Percentiles rank a stretch among this genome's conserved stretches.
Conservation (phyloP, 2,888 invertebrate species). For the Chrysomela aeneicollis region DNA sequence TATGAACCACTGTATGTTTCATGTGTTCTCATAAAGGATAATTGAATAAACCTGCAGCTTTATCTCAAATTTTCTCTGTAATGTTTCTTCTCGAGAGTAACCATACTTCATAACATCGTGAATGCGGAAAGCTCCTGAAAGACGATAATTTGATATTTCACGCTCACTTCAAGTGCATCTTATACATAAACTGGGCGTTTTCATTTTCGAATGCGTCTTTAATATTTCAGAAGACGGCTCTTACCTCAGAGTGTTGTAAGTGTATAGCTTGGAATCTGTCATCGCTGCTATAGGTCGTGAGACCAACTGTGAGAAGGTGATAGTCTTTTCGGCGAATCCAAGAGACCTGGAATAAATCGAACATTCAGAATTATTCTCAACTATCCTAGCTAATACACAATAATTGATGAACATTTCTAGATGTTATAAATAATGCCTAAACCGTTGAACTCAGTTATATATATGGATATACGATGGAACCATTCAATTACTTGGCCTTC, state of each 20-base stretch:
- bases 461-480: no score
- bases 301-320: constrained; percentile 84
- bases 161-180: background rate
- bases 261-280: constrained; percentile 88
- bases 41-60: background rate
- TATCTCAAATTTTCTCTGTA: background rate
- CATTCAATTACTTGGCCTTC: no score
- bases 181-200: constrained; percentile 8
- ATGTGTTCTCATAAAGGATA: background rate
- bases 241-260: constrained; percentile 85
- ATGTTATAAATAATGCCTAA: no score
- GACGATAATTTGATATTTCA: constrained; percentile 11
- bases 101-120: constrained; percentile 1
- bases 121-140: background rate
- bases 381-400: no score
- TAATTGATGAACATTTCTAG: no score
- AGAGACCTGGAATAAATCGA: constrained; percentile 70
- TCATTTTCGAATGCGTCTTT: constrained; percentile 16
- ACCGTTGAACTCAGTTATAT: no score
- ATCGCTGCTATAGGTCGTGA: constrained; percentile 89
- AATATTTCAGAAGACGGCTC: constrained; percentile 30
- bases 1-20: no score
- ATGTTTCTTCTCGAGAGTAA: background rate
- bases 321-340: constrained; percentile 88
- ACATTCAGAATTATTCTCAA: no score